Percentiles rank a stretch among this genome's conserved stretches.
These are phyloP conservation scores for Anser brachyrhynchus DNA, from an alignment of 2,113 vertebrate species.

Conservation along the genomic window DNA sequence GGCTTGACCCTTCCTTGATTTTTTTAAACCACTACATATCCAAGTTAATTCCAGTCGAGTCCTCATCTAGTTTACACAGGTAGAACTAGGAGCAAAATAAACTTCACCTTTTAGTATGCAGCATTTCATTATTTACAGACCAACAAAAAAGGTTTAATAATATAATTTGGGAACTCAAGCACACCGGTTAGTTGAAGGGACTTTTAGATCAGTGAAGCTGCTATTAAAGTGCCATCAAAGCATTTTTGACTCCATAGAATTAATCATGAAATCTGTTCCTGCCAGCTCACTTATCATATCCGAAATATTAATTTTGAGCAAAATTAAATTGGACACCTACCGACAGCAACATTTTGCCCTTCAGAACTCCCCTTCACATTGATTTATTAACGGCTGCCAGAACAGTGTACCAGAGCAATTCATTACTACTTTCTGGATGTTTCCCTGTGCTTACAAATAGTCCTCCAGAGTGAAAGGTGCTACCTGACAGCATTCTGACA, in stretches of 20 bases:
- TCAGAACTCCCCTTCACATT: constrained; percentile 85
- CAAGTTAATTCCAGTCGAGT: neutral
- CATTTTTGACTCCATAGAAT: constrained; percentile 81
- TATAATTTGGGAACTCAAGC: constrained; percentile 61
- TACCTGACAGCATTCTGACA: constrained; percentile 75
- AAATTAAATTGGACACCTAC: constrained; percentile 87
- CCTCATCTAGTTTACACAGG: neutral
- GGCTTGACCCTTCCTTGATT: neutral
- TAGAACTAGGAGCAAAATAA: neutral
- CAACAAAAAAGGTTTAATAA: constrained; percentile 66
- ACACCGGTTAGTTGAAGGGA: constrained; percentile 61
- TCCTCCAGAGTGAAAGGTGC: constrained; percentile 75
- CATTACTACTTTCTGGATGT: constrained; percentile 79
- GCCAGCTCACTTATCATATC: constrained; percentile 86
- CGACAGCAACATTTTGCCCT: constrained; percentile 86
- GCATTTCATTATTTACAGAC: constrained; percentile 54
- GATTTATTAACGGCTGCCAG: constrained; percentile 86
- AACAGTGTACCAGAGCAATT: constrained; percentile 77
- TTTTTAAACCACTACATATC: neutral
- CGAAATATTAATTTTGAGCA: constrained; percentile 87
- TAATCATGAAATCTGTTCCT: constrained; percentile 84
- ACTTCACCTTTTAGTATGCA: constrained; percentile 24
- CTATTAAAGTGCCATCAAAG: constrained; percentile 83
- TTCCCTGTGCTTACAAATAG: constrained; percentile 80
- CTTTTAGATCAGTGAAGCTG: constrained; percentile 75